Percentiles rank a stretch among this genome's conserved stretches.
Conservation (phyloP, 2,888 invertebrate species). For the Agonopterix arenella region DNA sequence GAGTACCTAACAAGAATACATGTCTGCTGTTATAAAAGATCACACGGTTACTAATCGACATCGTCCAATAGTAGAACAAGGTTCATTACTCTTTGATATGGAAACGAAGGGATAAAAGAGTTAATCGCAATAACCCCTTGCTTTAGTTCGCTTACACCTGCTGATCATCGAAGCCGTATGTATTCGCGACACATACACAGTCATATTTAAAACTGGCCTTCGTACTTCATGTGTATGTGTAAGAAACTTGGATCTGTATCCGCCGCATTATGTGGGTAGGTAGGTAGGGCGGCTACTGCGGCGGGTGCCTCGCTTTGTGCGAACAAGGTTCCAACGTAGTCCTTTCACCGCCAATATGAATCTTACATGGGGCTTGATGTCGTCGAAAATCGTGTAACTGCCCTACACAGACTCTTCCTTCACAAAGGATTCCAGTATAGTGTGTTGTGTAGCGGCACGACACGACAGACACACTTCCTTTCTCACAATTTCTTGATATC, state of each 20-base stretch:
- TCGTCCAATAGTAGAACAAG: conserved; percentile 66
- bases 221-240: conserved; percentile 63
- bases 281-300: conserved; percentile 69
- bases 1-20: neutral
- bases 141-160: conserved; percentile 74
- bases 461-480: conserved; percentile 71
- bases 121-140: conserved; percentile 75
- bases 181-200: conserved; percentile 66
- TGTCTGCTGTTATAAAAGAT: conserved; percentile 33
- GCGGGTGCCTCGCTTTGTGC: conserved; percentile 64
- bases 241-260: conserved; percentile 73
- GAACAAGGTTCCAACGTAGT: conserved; percentile 53
- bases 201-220: conserved; percentile 67
- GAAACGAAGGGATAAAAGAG: conserved; percentile 76
- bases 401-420: conserved; percentile 43
- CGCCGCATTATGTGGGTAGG: conserved; percentile 72
- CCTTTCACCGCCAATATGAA: conserved; percentile 65
- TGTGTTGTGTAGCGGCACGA: conserved; percentile 55
- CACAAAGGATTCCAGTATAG: conserved; percentile 52
- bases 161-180: conserved; percentile 76
- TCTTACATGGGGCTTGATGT: conserved; percentile 47
- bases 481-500: conserved; percentile 73
- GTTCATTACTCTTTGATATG: conserved; percentile 76
- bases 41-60: conserved; percentile 66
- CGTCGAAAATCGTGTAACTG: conserved; percentile 54